phyloP scores from a whole-genome alignment of 2,797 vertebrate genomes.

The Limnodromus scolopaceus region DNA sequence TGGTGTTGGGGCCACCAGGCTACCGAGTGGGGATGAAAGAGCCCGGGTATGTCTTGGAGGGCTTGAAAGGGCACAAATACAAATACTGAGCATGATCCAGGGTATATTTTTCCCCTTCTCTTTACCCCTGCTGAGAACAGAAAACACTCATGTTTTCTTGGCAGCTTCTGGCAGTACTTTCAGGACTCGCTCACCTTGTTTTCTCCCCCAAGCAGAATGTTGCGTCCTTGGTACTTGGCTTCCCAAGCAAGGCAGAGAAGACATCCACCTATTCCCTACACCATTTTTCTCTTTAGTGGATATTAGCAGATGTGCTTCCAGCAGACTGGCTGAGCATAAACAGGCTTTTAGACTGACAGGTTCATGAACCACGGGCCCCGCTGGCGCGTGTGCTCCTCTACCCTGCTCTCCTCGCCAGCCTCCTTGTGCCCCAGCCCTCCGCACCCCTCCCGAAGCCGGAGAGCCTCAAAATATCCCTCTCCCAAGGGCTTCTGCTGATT shows the following conservation, averaged over 20 bases:
- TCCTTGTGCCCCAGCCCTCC: background rate
- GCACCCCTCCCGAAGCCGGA: background rate
- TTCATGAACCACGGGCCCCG: conserved; percentile 49
- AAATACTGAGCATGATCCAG: fast-evolving
- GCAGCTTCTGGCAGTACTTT: background rate
- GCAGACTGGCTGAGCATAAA: conserved; percentile 72
- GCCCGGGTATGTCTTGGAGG: background rate
- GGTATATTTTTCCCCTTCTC: background rate
- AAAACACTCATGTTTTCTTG: background rate
- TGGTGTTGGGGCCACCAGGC: background rate
- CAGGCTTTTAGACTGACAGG: conserved; percentile 71
- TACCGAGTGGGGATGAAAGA: background rate
- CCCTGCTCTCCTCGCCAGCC: background rate
- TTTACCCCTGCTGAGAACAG: background rate
- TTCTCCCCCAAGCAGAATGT: background rate
- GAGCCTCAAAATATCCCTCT: background rate
- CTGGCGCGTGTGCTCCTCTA: background rate
- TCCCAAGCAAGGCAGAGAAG: background rate
- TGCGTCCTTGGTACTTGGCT: conserved; percentile 6
- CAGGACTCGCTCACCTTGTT: background rate
- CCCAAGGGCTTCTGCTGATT: conserved; percentile 8
- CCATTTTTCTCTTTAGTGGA: conserved; percentile 71
- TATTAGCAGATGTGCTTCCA: conserved; percentile 76
- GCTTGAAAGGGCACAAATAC: background rate
- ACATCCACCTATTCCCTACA: conserved; percentile 61